These are phyloP conservation scores for Lagria hirta DNA, from an alignment of 2,888 invertebrate species.

Conservation along the genomic window DNA sequence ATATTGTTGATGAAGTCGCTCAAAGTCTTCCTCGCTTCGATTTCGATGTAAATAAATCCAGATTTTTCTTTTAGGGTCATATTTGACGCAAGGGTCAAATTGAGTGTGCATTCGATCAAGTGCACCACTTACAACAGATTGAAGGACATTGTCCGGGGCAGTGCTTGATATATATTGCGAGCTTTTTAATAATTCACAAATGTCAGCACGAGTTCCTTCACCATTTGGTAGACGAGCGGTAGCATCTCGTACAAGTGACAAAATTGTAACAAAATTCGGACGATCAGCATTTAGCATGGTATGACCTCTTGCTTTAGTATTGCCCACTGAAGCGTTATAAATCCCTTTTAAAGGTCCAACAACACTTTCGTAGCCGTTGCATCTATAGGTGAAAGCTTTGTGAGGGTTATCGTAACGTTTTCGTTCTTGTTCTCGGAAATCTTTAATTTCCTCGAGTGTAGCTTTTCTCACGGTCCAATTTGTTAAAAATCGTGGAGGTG, in stretches of 20 bases:
- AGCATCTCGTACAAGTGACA: constrained; percentile 90
- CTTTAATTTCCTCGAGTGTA: constrained; percentile 72
- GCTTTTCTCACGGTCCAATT: constrained; percentile 83
- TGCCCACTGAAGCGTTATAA: constrained; percentile 64
- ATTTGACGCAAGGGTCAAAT: constrained; percentile 90
- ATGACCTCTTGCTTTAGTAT: constrained; percentile 75
- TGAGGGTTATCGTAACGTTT: constrained; percentile 85
- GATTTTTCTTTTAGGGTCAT: constrained; percentile 85
- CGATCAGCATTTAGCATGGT: constrained; percentile 77
- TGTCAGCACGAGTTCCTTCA: constrained; percentile 88
- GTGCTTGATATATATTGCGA: constrained; percentile 62
- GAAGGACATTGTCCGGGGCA: constrained; percentile 65
- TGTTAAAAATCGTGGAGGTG: constrained; percentile 69
- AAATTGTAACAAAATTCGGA: constrained; percentile 88
- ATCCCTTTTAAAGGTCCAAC: constrained; percentile 72
- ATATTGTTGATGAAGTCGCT: constrained; percentile 68
- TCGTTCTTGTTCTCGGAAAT: constrained; percentile 79
- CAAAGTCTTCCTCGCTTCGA: constrained; percentile 61
- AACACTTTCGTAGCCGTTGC: constrained; percentile 83
- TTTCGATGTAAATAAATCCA: constrained; percentile 95
- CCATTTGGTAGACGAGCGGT: constrained; percentile 92
- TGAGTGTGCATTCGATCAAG: constrained; percentile 88
- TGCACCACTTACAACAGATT: constrained; percentile 86
- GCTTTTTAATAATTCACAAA: constrained; percentile 79
- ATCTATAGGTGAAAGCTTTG: constrained; percentile 78